Conservation (phyloP, 1,140 invertebrate genomes). For the Drosophila elegans region DNA sequence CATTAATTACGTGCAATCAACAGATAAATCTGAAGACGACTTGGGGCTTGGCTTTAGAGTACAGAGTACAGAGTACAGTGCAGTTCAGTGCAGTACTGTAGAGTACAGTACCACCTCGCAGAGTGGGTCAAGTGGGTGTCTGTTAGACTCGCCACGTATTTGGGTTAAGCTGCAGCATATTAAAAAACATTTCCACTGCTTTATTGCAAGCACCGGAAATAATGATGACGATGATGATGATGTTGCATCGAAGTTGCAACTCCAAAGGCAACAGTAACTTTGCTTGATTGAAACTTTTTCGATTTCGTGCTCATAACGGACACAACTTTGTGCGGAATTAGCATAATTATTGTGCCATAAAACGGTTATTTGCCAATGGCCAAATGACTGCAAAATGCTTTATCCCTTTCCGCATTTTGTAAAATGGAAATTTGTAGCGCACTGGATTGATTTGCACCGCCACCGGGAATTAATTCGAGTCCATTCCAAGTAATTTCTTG, state of each 20-base stretch:
- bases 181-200: slow-evolving; percentile 78
- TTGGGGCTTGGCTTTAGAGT: not conserved
- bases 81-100: not conserved
- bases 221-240: slow-evolving; percentile 29
- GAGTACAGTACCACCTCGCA: slow-evolving; percentile 1
- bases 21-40: slow-evolving; percentile 54
- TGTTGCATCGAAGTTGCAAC: slow-evolving; percentile 70
- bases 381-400: slow-evolving; percentile 42
- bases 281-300: slow-evolving; percentile 79
- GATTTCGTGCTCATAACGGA: slow-evolving; percentile 75
- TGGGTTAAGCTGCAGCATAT: slow-evolving; percentile 70
- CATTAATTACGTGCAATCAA: slow-evolving; percentile 70
- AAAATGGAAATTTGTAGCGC: slow-evolving; percentile 35
- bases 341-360: slow-evolving; percentile 79
- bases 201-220: slow-evolving; percentile 59
- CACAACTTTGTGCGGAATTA: slow-evolving; percentile 72
- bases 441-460: slow-evolving; percentile 26
- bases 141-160: slow-evolving; percentile 37
- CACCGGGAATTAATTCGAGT: slow-evolving; percentile 11
- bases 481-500: slow-evolving; percentile 5
- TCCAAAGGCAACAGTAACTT: slow-evolving; percentile 61
- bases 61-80: not conserved
- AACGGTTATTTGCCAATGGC: slow-evolving; percentile 61
- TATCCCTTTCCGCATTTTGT: not conserved
- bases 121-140: slow-evolving; percentile 67